A percentile compares a stretch with the other conserved stretches of the same genome.
Conservation (phyloP, 2,797 vertebrate genomes). For the Thamnophis elegans region DNA sequence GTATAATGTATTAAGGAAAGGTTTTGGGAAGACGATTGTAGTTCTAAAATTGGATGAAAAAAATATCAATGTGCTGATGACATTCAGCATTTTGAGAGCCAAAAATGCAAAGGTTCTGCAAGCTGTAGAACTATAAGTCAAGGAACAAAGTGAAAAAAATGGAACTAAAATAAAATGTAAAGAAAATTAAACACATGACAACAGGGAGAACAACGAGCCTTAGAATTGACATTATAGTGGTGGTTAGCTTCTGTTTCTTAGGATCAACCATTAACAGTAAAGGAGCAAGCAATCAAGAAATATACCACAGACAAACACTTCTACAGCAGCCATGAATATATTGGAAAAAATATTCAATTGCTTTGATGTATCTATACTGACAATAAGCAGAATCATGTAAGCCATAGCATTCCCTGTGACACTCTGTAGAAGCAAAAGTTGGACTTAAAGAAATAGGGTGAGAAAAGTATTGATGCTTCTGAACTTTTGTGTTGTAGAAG, state of each 20-base stretch:
- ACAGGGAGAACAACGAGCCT: neutral
- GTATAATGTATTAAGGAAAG: neutral
- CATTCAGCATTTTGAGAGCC: neutral
- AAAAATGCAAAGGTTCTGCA: neutral
- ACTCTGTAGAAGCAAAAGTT: neutral
- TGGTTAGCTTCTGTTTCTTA: neutral
- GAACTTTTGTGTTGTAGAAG: neutral
- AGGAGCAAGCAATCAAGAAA: neutral
- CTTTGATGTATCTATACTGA: neutral
- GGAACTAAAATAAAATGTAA: neutral
- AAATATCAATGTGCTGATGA: neutral
- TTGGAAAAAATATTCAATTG: neutral
- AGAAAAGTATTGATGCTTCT: neutral
- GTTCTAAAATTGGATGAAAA: neutral
- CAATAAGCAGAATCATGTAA: neutral
- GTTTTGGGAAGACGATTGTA: neutral
- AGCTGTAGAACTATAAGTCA: neutral
- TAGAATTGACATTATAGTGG: neutral
- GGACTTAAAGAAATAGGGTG: neutral
- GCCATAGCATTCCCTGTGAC: neutral
- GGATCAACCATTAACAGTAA: neutral
- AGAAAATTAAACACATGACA: neutral
- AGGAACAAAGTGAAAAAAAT: neutral
- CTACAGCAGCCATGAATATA: neutral
- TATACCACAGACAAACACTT: neutral